Conservation (phyloP, 2,113 vertebrate genomes). For the Odontophorus gujanensis region DNA sequence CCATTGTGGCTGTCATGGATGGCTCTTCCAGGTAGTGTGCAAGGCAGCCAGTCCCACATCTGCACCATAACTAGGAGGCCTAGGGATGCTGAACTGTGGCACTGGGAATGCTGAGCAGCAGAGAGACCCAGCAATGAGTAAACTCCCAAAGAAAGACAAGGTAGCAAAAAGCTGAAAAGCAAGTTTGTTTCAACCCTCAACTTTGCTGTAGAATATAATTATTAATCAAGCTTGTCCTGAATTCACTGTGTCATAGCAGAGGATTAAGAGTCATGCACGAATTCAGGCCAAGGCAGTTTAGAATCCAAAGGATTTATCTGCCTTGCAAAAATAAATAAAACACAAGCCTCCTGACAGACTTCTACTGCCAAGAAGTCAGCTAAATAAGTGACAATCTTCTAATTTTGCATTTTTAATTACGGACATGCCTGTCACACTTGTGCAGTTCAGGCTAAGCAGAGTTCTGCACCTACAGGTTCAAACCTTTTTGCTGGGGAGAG, state of each 20-base stretch:
- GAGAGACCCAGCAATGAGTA: background rate
- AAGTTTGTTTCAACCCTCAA: background rate
- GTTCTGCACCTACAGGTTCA: background rate
- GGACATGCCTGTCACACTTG: conserved; percentile 5
- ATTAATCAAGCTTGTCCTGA: conserved; percentile 55
- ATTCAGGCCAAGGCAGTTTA: conserved; percentile 67
- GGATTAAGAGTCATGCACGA: conserved; percentile 67
- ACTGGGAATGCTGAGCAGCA: accelerated
- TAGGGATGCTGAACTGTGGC: background rate
- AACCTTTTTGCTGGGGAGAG: background rate
- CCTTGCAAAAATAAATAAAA: conserved; percentile 55
- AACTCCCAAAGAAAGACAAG: accelerated
- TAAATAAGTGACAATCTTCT: conserved; percentile 46
- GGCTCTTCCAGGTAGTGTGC: accelerated
- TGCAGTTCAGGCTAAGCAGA: background rate
- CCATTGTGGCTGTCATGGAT: background rate
- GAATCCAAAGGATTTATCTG: conserved; percentile 61
- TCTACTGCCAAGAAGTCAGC: conserved; percentile 35
- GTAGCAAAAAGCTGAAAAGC: background rate
- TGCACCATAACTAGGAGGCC: accelerated
- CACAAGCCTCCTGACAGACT: conserved; percentile 32
- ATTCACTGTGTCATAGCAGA: conserved; percentile 53
- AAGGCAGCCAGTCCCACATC: accelerated
- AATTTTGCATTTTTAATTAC: conserved; percentile 50
- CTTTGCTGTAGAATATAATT: conserved; percentile 56